Evolutionary conservation across 2,113 vertebrate species (phyloP), one percentile per base, ranked within the genome.

Genomic region (Sardina pilchardus): DNA sequence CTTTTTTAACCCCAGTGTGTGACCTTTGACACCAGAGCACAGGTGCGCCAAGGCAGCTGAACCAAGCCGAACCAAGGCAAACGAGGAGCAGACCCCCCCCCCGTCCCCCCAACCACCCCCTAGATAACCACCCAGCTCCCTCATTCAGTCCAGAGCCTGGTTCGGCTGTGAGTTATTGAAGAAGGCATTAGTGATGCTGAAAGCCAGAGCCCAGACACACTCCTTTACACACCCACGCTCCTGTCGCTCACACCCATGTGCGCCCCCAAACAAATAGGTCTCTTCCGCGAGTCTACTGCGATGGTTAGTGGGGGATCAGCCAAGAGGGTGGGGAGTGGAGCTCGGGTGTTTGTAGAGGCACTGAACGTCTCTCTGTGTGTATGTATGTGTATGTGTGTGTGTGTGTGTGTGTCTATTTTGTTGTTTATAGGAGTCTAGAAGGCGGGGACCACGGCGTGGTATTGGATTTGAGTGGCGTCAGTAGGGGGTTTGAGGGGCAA

Each of bases 301-400:
- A 71, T 71, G 63, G 63, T 14, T 71, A 12, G n/a, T 30, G 63
- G 26, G 63, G 63, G 19, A n/a, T 14, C n/a, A 30, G 63, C 14
- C 7, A 34, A 14, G 26, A 26, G 63, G 63, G 34, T 30, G 63
- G 30, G 39, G 50, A 36, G 82, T 16, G 26, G 63, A 14, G 63
- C 1, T 30, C 6, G 56, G 81, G 87, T 47, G 6, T 43, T 81
- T 8, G 81, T 36, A 85, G 87, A 88, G 84, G 84, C 87, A 84
- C 87, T 86, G 82, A 83, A 83, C 48, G 30, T 82, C 83, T 81
- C 87, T 71, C 24, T 48, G 83, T 39, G 3, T 26, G 26, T 83
- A 9, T 39, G 39, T 39, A 4, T 39, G 39, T 4, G 39, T 4
- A 4, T 4, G 39, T 67, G 67, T 63, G 21, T 63, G 6, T 63